Evolutionary conservation across 2,797 vertebrate genomes (phyloP), one percentile per base, ranked within the genome.

Genomic region (Sebastes jordani): DNA sequence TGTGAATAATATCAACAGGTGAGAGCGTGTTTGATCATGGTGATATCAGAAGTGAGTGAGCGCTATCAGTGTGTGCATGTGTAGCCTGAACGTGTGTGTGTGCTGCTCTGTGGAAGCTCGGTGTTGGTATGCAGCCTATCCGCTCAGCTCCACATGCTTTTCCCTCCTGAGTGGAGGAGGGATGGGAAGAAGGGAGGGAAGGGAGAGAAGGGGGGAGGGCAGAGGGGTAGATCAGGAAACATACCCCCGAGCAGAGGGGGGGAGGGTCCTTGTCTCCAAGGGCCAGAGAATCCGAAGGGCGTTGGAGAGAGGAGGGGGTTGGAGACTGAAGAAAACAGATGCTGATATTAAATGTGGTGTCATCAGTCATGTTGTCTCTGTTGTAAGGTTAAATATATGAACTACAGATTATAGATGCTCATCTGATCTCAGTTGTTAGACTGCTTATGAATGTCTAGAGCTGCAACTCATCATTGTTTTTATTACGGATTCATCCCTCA

Each of bases 121-220:
- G 90, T 87, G 88, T 75, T 71, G 86, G 88, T 93, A 89, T 94
- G 91, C 78, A 71, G 85, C 71, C 74, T 71, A 74, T 70, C 69
- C 81, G 25, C 69, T 72, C 89, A 38, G 82, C 76, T 60, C 66
- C 81, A 80, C 88, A 89, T 83, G 86, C 83, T 71, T 78, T 76
- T 54, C 69, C 67, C 86, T 80, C 83, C 86, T 80, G 75, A 71
- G 62, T 73, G 88, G 88, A 81, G 90, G 83, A 86, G 83, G 83
- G 67, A 79, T 7, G 58, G 38, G 69, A 59, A 77, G 61, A 34
- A n/a, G 9, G 67, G 52, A 10, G 62, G 55, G n/a, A 46, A 52
- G 5, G 46, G 18, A 38, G 36, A 5, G 36, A 14, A 38, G 49
- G 29, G 54, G 49, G 42, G 54, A 38, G 38, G 78, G 77, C 13